phyloP scores from a whole-genome alignment of 2,113 vertebrate species.

The Neotragus pygmaeus region DNA sequence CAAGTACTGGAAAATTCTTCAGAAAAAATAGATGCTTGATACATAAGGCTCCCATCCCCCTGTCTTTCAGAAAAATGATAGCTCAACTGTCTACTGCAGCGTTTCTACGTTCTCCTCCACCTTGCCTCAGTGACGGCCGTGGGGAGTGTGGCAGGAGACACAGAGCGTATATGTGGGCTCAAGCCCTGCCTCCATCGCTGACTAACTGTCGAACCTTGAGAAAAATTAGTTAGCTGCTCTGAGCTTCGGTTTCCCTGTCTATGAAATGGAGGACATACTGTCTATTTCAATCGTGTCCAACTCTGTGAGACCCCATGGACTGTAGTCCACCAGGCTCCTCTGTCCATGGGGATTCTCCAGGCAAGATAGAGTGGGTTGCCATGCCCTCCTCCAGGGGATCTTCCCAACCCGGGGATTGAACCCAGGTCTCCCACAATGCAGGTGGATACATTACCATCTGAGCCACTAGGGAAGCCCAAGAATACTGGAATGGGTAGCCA shows the following conservation, averaged over 20 bases:
- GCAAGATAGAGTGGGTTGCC: not conserved
- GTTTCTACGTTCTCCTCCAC: not conserved
- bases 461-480: not conserved
- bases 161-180: not conserved
- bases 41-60: not conserved
- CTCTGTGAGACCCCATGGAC: not conserved
- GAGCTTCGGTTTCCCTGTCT: not conserved
- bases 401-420: not conserved
- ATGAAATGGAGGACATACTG: rapidly evolving
- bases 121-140: not conserved
- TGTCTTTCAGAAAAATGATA: not conserved
- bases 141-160: rapidly evolving
- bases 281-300: not conserved
- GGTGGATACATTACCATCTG: not conserved
- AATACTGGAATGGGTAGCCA: not conserved
- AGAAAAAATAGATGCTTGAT: slow-evolving; percentile 16
- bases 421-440: not conserved
- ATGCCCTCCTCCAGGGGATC: not conserved
- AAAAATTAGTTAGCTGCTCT: not conserved
- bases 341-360: not conserved
- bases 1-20: slow-evolving; percentile 20
- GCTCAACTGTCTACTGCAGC: rapidly evolving
- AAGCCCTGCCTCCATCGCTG: rapidly evolving
- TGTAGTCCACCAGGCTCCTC: not conserved
- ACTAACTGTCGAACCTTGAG: not conserved